Conservation (phyloP, 2,797 vertebrate genomes). For the Spizella passerina region DNA sequence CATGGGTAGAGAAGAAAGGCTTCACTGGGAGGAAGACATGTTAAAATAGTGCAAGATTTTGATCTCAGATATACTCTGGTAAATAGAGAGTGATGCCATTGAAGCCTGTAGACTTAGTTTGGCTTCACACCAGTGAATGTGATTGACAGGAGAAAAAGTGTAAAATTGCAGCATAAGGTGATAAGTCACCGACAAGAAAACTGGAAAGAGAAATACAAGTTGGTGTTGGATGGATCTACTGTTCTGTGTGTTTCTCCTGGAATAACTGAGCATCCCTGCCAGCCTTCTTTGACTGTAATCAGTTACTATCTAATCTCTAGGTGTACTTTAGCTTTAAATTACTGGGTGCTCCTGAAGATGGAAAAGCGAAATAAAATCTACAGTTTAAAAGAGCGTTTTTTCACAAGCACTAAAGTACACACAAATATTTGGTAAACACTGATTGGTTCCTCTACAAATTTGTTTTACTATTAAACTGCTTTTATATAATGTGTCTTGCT, state of each 20-base stretch:
- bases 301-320: neutral
- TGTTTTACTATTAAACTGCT: neutral
- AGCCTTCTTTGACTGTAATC: neutral
- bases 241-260: neutral
- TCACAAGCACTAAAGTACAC: neutral
- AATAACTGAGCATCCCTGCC: neutral
- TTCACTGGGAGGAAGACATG: neutral
- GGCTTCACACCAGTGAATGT: neutral
- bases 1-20: neutral
- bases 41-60: neutral
- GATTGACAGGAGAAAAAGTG: neutral
- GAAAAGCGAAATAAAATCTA: neutral
- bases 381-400: neutral
- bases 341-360: neutral
- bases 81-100: neutral
- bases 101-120: neutral
- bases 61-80: neutral
- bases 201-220: conserved; percentile 22
- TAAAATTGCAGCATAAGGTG: conserved; percentile 11
- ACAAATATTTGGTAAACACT: neutral
- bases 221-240: neutral
- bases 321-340: neutral
- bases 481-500: neutral
- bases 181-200: conserved; percentile 25
- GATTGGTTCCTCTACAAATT: neutral